Evolutionary conservation across 2,113 vertebrate species (phyloP), one percentile per base, ranked within the genome.

Genomic region (Corynorhinus townsendii): DNA sequence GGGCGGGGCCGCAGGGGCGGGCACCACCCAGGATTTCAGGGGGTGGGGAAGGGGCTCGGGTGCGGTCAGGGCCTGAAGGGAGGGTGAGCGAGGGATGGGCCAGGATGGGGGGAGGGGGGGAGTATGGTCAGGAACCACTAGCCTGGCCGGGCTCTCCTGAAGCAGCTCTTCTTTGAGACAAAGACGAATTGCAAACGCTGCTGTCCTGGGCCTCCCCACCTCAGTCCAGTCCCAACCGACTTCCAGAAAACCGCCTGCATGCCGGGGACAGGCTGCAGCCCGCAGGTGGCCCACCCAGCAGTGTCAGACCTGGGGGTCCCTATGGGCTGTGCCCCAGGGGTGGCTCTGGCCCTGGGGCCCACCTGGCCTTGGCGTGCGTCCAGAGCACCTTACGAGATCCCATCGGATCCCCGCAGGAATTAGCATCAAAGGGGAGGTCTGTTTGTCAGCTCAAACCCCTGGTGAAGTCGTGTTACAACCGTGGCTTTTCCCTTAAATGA

Each of bases 201-300:
- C 38, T 9, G 1, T 10, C 24, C 4, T 10, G 19, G 20, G n/a
- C 17, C 33, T 10, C 24, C 28, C 10, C 9, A 3, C 1, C 7
- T 33, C 72, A 3, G 43, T 11, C 30, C 69, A 15, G 40, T 35
- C n/a, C 69, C 64, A 17, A 20, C 72, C 24, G 43, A 47, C 7
- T 20, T 59, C 69, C 7, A 6, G 68, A 15, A 19, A 62, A 10
- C 1, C 0, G 1, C 6, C 19, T 68, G 16, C 6, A 1, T 6
- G 56, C 26, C 15, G 14, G 68, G 14, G 38, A 22, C 2, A 7
- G 6, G 17, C 40, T 43, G 15, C 45, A 19, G n/a, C 11, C 47
- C 69, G 26, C 30, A 10, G 43, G 45, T 45, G 33, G 22, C 68
- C 68, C 16, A 20, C 28, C 10, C 28, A 40, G 24, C 19, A 19